Percentiles rank a stretch among this genome's conserved stretches.
These are phyloP conservation scores for Zaprionus inermis DNA, from an alignment of 1,140 invertebrate species.

Conservation along the genomic window DNA sequence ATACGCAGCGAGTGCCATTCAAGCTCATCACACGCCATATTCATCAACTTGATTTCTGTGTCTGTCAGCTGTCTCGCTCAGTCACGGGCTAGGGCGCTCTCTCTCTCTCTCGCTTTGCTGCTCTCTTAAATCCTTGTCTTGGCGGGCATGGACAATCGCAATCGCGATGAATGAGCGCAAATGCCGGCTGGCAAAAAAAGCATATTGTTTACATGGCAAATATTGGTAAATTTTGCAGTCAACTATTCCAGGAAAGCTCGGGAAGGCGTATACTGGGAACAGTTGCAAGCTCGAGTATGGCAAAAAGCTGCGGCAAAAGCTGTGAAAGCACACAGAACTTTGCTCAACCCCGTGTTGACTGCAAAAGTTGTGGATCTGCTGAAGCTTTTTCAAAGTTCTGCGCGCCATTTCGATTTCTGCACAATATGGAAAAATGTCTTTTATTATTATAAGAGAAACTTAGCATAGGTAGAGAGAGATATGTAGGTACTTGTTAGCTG, in stretches of 20 bases:
- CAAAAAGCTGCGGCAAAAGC: constrained; percentile 30
- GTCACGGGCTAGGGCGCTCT: not conserved
- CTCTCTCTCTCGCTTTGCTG: not conserved
- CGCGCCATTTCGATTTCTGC: constrained; percentile 7
- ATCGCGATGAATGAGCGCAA: constrained; percentile 57
- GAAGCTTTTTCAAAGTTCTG: not conserved
- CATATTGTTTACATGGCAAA: constrained; percentile 26
- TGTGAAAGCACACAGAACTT: not conserved
- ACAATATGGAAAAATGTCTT: constrained; percentile 13
- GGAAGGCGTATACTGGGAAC: constrained; percentile 53
- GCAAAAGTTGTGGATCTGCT: not conserved
- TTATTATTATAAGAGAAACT: constrained; percentile 32
- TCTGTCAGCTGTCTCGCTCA: constrained; percentile 11
- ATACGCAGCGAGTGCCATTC: constrained; percentile 34
- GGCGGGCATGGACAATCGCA: constrained; percentile 38
- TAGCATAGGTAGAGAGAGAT: constrained; percentile 38
- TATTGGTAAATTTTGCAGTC: constrained; percentile 36
- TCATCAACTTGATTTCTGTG: constrained; percentile 68
- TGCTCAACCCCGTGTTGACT: not conserved
- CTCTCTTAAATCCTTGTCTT: constrained; percentile 36
- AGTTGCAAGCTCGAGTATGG: constrained; percentile 39
- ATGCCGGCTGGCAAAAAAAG: constrained; percentile 61
- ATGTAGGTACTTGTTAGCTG: constrained; percentile 20
- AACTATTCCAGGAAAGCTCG: constrained; percentile 51
- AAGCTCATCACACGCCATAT: constrained; percentile 71